Base-by-base conservation (phyloP, 2,888 invertebrate genomes). In the Xanthia icteritia region DNA sequence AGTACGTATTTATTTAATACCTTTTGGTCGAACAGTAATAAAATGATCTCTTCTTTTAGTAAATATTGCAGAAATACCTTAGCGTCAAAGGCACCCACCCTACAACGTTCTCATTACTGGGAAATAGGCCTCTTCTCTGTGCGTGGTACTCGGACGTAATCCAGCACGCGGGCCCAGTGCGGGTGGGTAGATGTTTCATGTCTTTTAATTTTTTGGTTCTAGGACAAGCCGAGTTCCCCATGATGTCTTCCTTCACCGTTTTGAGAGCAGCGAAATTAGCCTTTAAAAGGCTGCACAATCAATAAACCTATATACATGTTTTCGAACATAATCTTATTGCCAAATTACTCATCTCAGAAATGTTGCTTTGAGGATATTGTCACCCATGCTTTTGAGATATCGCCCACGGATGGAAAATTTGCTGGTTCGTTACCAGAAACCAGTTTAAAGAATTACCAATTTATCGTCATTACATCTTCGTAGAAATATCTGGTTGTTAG, bases 1-100 rank as follows among this genome's bases (percentile, higher is more conserved):
- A 77, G 67, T 71, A 81, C 51, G 67, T 80, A 76, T 83, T 76
- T 79, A 76, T 79, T 78, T 61, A 27, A 67, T 82, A 70, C 64
- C 51, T 79, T 73, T 63, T 6, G 54, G 23, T 54, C 45, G 15
- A 65, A 45, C 60, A 36, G 64, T 60, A 15, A 51, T 65, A 77
- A 72, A 78, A 78, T 58, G n/a, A 27, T 72, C 31, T 9, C 27
- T 51, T 6, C 17, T 60, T 58, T 73, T 73, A 17, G 65, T 45
- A 36, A 58, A 65, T 60, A 64, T 78, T 73, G 65, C 11, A n/a
- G 36, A n/a, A n/a, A n/a, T 36, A 48, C 3, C 15, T 27, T 9
- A 31, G 15, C 2, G 15, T 31, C 15, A 2, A 23, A 23, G 15
- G 51, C 23, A 67, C 23, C 31, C 23, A 67, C 23, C 31, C 2